Conservation (phyloP, 2,888 invertebrate species). For the Platycnemis pennipes region DNA sequence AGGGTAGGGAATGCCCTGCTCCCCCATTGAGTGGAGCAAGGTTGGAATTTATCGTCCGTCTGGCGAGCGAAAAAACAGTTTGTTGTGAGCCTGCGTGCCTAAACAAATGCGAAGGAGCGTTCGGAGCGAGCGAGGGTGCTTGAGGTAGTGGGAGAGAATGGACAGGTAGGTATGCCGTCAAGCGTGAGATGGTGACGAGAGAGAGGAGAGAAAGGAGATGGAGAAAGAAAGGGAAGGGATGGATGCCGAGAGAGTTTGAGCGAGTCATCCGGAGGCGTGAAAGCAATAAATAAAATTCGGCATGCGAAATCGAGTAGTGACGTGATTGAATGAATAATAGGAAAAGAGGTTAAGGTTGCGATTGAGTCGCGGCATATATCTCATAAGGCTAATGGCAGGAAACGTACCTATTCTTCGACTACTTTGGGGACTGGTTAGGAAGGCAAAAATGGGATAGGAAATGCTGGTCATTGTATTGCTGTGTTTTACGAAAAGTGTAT, state of each 20-base stretch:
- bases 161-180: neutral
- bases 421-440: neutral
- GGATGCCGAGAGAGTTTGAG: neutral
- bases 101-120: constrained; percentile 1
- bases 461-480: neutral
- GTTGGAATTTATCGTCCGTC: neutral
- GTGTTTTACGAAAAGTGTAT: neutral
- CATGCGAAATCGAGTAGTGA: neutral
- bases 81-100: neutral
- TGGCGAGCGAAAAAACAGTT: neutral
- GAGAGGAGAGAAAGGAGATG: neutral
- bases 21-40: neutral
- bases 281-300: neutral
- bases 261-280: constrained; percentile 19
- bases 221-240: neutral
- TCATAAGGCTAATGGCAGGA: neutral
- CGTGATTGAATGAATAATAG: neutral
- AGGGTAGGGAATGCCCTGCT: neutral
- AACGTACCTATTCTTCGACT: neutral
- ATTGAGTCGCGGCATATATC: neutral
- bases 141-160: constrained; percentile 3
- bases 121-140: neutral
- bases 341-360: neutral
- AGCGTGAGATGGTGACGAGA: neutral
- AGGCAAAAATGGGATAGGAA: neutral